Conservation (phyloP, 2,888 invertebrate genomes). For the Rhagium mordax region DNA sequence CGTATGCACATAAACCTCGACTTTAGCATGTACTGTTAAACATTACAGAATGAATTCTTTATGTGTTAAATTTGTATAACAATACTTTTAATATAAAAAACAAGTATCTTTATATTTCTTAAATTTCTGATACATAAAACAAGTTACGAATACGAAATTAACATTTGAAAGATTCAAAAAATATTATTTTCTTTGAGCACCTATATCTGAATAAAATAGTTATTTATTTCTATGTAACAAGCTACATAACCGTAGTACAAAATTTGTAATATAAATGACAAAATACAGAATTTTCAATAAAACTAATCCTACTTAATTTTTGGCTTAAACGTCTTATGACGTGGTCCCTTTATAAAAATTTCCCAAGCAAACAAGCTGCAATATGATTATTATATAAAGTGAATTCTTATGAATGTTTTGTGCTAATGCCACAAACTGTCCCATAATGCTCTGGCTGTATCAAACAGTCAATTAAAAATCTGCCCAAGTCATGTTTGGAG, state of each 20-base stretch:
- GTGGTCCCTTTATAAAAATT: conserved; percentile 16
- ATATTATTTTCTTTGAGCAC: background rate
- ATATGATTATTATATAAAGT: background rate
- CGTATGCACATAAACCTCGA: too few relatives aligned
- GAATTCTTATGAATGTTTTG: conserved; percentile 54
- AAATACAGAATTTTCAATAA: background rate
- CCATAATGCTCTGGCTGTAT: conserved; percentile 80
- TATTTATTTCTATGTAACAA: background rate
- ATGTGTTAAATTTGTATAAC: background rate
- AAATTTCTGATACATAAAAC: background rate
- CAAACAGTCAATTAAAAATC: conserved; percentile 82
- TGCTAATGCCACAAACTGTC: conserved; percentile 77
- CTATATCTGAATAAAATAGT: background rate
- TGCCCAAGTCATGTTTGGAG: conserved; percentile 84
- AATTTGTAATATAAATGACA: background rate
- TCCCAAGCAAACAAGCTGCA: conserved; percentile 9
- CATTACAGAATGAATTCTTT: background rate
- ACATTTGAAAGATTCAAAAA: background rate
- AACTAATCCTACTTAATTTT: conserved; percentile 22
- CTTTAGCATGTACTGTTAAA: background rate
- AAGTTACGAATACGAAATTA: background rate
- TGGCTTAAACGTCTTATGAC: conserved; percentile 16
- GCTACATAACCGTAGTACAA: background rate
- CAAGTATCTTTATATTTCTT: background rate
- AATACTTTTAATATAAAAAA: background rate